Evolutionary conservation across 2,113 vertebrate genomes (phyloP).

Genomic region (Canis aureus): DNA sequence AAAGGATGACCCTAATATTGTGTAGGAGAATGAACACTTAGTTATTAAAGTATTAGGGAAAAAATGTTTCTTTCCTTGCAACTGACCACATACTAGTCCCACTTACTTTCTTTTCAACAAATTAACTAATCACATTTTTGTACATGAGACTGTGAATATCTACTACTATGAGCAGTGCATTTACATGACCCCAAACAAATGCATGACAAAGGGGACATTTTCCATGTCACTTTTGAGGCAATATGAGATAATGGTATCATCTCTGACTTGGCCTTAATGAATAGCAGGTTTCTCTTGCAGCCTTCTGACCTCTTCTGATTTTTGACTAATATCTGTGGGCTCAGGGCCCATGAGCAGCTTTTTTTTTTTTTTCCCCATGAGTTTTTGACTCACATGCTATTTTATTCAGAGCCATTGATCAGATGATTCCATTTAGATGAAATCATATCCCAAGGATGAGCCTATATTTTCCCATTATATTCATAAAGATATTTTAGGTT

Average conservation of each 20-base stretch:
- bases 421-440: not conserved
- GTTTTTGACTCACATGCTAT: not conserved
- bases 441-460: not conserved
- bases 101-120: not conserved
- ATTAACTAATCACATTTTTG: not conserved
- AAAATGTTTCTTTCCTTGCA: not conserved
- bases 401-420: not conserved
- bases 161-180: not conserved
- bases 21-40: not conserved
- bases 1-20: not conserved
- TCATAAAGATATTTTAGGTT: not conserved
- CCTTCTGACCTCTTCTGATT: slow-evolving; percentile 3
- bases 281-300: not conserved
- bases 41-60: not conserved
- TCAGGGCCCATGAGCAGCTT: not conserved
- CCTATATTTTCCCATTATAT: not conserved
- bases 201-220: not conserved
- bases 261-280: slow-evolving; percentile 27
- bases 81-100: not conserved
- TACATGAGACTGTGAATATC: not conserved
- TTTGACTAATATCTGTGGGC: slow-evolving; percentile 3
- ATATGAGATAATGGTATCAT: not conserved
- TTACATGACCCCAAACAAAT: slow-evolving; percentile 5
- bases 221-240: not conserved
- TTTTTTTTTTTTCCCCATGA: not conserved